Base-by-base conservation (phyloP, 2,113 vertebrate species). In the Macquaria australasica region DNA sequence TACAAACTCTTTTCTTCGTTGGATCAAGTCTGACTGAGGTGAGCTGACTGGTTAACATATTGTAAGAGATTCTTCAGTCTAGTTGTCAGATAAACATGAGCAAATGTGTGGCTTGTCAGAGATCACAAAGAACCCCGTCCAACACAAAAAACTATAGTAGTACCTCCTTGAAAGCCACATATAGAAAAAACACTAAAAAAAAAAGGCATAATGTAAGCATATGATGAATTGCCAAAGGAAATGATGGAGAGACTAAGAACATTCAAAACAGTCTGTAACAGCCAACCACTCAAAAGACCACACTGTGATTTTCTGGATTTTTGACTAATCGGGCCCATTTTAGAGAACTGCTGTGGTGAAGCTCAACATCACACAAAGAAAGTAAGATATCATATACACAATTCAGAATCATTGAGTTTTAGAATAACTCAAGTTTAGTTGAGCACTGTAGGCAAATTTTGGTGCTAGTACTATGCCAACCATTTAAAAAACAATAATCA, bases 231-330 rank as follows among this genome's bases (percentile, higher is more conserved):
- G 6, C 74, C n/a, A 69, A 79, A 80, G 3, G 37, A 50, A 87
- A 81, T 51, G 56, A 64, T 53, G 8, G 70, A 81, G 64, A 48
- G 50, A 74, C 60, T 12, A 68, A 59, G 8, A 71, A 83, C 77
- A 85, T 87, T 88, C 48, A 74, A 83, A 92, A 80, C 63, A 75
- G 73, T 88, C 72, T 31, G 11, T 64, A 41, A 79, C 53, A 88
- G 79, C 71, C 63, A 66, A 74, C 2, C 5, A 21, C 14, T 48
- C 51, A n/a, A 67, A 73, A 87, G 25, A 82, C 39, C 23, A 78
- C 58, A 45, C 21, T 48, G 6, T 25, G 31, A 41, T 60, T 59
- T 45, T 45, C 11, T 45, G 43, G 43, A 45, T 45, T 45, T 73
- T 56, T 0, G 16, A 71, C 63, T 56, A 14, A 82, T 58, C 23